A percentile compares a stretch with the other conserved stretches of the same genome.
Evolutionary conservation across 2,113 vertebrate genomes (phyloP).

Genomic region (Aphelocoma coerulescens): DNA sequence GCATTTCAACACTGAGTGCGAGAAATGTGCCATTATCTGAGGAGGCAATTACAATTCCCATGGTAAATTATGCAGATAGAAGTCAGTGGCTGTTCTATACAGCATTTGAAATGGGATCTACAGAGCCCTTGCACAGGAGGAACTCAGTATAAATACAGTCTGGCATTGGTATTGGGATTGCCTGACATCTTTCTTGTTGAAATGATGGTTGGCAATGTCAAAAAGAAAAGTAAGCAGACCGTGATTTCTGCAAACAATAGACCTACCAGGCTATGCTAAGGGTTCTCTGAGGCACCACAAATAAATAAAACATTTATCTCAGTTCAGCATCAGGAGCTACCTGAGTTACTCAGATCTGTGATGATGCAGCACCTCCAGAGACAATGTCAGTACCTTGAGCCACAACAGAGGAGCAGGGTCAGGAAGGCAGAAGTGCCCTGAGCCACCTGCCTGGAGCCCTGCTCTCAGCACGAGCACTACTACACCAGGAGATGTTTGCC

Average conservation of each 20-base stretch:
- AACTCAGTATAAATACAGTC: neutral
- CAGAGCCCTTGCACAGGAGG: neutral
- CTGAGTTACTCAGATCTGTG: fast-evolving
- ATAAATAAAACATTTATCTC: neutral
- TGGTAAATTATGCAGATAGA: fast-evolving
- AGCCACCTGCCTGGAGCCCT: neutral
- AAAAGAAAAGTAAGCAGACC: neutral
- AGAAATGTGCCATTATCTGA: neutral
- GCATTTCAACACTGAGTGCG: neutral
- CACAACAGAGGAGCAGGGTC: neutral
- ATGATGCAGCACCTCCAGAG: neutral
- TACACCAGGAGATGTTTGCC: neutral
- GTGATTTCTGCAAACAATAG: neutral
- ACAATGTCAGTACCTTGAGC: neutral
- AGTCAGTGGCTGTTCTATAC: neutral
- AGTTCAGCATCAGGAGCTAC: neutral
- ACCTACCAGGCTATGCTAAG: neutral
- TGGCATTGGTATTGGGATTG: neutral
- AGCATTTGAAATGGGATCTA: neutral
- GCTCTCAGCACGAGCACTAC: neutral
- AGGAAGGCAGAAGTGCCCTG: neutral
- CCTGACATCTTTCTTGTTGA: neutral
- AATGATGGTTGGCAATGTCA: neutral
- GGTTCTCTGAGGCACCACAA: neutral
- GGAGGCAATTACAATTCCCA: neutral